Evolutionary conservation across 2,888 invertebrate species (phyloP).

Genomic region (Drosophila leonis): DNA sequence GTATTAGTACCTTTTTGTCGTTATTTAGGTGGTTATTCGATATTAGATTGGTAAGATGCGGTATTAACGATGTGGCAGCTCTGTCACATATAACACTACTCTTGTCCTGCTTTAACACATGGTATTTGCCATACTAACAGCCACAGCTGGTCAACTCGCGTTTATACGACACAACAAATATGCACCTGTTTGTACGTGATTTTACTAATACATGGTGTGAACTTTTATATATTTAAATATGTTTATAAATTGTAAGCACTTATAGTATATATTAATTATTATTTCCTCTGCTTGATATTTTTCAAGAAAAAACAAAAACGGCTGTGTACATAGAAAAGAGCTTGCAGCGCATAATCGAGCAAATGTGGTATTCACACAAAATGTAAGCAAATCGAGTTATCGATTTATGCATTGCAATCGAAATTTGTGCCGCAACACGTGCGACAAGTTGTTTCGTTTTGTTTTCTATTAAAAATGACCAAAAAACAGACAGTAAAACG

Average conservation of each 20-base stretch:
- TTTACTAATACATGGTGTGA: not conserved
- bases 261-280: not conserved
- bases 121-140: not conserved
- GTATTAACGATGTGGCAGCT: slow-evolving; percentile 25
- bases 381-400: slow-evolving; percentile 15
- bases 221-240: not conserved
- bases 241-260: not conserved
- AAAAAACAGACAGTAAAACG: slow-evolving; percentile 65
- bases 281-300: not conserved
- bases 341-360: slow-evolving; percentile 2
- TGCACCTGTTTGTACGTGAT: not conserved
- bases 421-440: slow-evolving; percentile 67
- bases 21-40: slow-evolving; percentile 38
- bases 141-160: not conserved
- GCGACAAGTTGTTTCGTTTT: slow-evolving; percentile 64
- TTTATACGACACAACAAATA: slow-evolving; percentile 2
- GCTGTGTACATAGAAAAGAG: slow-evolving; percentile 1
- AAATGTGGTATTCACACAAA: slow-evolving; percentile 31
- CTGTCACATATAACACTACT: not conserved
- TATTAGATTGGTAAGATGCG: slow-evolving; percentile 6
- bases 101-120: slow-evolving; percentile 12
- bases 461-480: slow-evolving; percentile 67
- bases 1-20: slow-evolving; percentile 28
- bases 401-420: slow-evolving; percentile 38
- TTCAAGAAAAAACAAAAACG: not conserved